Evolutionary conservation across 2,113 vertebrate species (phyloP), one percentile per base, ranked within the genome.

Genomic region (Ramphastos sulfuratus): DNA sequence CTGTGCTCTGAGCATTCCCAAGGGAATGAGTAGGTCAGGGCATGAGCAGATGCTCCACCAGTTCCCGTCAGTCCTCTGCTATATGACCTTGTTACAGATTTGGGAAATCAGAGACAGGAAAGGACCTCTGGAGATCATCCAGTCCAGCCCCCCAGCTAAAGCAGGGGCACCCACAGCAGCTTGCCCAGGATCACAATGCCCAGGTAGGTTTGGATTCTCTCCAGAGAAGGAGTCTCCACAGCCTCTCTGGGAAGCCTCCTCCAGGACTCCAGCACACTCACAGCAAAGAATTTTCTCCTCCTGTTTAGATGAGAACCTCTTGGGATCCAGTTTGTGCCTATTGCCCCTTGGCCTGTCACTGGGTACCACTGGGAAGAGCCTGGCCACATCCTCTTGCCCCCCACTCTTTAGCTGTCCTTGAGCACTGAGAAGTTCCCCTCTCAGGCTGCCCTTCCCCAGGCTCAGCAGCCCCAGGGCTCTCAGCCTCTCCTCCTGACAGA

Each of bases 81-180:
- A 5, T 7, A 0, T 24, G 1, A 69, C 61, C 13, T 59, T 6
- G 7, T 65, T 16, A 2, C 0, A 48, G 20, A 15, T 52, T 9
- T 52, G 50, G 50, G 24, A 12, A 52, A 18, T 21, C 14, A 19
- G 64, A 39, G 42, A 42, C 23, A 31, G 28, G 65, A 46, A 67
- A 30, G 65, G 65, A 23, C 8, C 42, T 67, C 42, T n/a, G 30
- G 30, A 46, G 65, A 10, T 67, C 42, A 23, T 15, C 64, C 42
- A 18, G 42, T 10, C 19, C 28, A 46, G 5, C 28, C 18, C 39
- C 58, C 31, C 23, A 35, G 59, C 33, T 61, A 33, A 33, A 60
- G 59, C 59, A 60, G 59, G 10, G 11, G 7, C 59, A 21, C n/a
- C 59, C n/a, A 8, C 21, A 25, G n/a, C 59, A 35, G 33, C n/a